phyloP scores from a whole-genome alignment of 2,888 invertebrate genomes.

The Cryptus armator region DNA sequence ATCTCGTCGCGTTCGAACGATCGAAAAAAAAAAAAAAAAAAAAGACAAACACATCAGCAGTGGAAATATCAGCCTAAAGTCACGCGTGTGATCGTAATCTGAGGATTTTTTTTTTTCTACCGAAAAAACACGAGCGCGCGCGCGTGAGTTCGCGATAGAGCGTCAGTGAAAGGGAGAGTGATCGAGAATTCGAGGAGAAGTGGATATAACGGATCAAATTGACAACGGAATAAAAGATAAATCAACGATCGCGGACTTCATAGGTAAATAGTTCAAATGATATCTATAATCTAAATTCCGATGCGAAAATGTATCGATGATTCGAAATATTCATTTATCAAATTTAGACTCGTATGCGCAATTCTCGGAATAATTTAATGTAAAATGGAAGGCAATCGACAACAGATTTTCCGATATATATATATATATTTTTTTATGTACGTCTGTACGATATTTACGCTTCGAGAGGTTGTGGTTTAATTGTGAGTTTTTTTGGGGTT shows the following conservation, averaged over 20 bases:
- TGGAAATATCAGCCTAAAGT: not conserved
- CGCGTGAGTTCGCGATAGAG: conserved; percentile 26
- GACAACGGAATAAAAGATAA: not conserved
- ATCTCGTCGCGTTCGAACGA: conserved; percentile 18
- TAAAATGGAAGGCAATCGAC: not conserved
- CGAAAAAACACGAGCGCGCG: conserved; percentile 1
- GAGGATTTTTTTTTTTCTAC: not conserved
- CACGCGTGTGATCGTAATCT: not conserved
- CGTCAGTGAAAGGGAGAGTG: conserved; percentile 61
- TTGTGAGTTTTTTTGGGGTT: not conserved
- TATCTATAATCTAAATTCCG: not conserved
- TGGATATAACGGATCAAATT: conserved; percentile 34
- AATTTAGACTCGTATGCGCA: not conserved
- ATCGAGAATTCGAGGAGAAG: conserved; percentile 14
- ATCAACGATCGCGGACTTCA: not conserved
- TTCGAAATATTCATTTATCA: not conserved
- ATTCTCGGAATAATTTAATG: not conserved
- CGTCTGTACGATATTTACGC: not conserved
- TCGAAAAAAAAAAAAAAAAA: conserved; percentile 1
- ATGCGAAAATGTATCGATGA: not conserved
- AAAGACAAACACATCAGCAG: not conserved
- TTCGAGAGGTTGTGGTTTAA: not conserved
- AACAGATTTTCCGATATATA: not conserved
- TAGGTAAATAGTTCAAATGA: conserved; percentile 38
- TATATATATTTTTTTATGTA: not conserved